Base-by-base conservation (phyloP, 2,888 invertebrate species). In the Lutraria lutraria region DNA sequence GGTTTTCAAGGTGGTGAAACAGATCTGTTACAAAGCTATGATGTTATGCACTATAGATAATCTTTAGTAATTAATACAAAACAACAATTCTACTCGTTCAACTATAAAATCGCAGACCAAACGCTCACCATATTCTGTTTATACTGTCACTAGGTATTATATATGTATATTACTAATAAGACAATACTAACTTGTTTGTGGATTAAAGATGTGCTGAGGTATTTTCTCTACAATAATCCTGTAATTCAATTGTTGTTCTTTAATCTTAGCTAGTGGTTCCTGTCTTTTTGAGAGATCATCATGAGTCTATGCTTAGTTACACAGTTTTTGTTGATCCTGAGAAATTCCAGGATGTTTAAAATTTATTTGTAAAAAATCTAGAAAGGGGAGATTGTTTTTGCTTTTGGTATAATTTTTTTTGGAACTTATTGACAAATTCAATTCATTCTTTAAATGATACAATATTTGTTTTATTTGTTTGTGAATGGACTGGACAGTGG, bases 101-200 rank as follows among this genome's bases (percentile, higher is more conserved):
- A 63, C 87, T 63, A n/a, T 80, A 43, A 60, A 83, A 83, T 60
- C 29, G 72, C 76, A 85, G 56, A 85, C 25, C 54, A 76, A 76
- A 52, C 80, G 88, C 89, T 91, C 89, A 88, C 89, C 34, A n/a
- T 88, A 90, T 85, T 89, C 85, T 88, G 85, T 87, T 86, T 60
- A 88, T 89, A 83, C 63, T 87, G 81, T 87, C 89, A 91, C 88
- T 90, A 89, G 88, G 88, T 83, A 89, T 88, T 90, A 89, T 90
- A 92, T 93, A 90, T 91, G 91, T 90, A 91, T 91, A 88, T 91
- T 92, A 94, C 93, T 94, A 94, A 94, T 94, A 89, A 88, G 94
- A 90, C 93, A 92, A 92, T 94, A 94, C 94, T 94, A 94, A 94
- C 93, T 43, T 88, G 91, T 93, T 91, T 94, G 92, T 92, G 91